Base-by-base conservation (phyloP, 2,797 vertebrate species). In the Pteronotus mesoamericanus region DNA sequence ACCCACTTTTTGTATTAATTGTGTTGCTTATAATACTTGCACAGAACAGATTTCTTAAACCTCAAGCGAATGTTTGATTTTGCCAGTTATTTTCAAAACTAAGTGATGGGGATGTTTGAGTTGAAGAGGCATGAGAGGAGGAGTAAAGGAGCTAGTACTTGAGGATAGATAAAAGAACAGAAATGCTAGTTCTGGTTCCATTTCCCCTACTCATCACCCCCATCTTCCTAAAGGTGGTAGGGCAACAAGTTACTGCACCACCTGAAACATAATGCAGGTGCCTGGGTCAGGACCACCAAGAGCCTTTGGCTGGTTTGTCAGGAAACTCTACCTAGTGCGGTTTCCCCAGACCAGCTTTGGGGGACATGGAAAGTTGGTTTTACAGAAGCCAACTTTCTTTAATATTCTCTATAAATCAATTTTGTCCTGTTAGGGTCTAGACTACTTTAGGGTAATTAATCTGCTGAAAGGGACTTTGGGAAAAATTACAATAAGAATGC, bases 401-500 rank as follows among this genome's bases (percentile, higher is more conserved):
- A 91, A 55, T 95, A 83, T 75, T 89, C 26, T 61, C 59, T 75
- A 16, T 77, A 86, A 42, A 84, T 93, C 19, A 53, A 9, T 92
- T 93, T 93, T 53, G 14, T 1, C 59, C 12, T 69, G 1, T 85
- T 92, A 80, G 39, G 6, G 84, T 84, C 22, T 79, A 90, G 22
- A 85, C 46, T 74, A n/a, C 72, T 71, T 96, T 77, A 77, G 71
- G 6, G 4, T 86, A 78, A 84, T 75, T 91, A 74, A 86, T 53
- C 79, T 83, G 22, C 53, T 88, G 53, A 94, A 93, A 95, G 83
- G 15, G 18, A 84, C 59, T 78, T 85, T 22, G 29, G 91, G 44
- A 24, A 85, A 94, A 96, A 93, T 84, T 89, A 69, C 15, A 78
- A 5, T 91, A 72, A 83, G 48, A 94, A 59, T 80, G 19, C 29